phyloP scores from a whole-genome alignment of 2,888 invertebrate species.

The Lypha dubia region DNA sequence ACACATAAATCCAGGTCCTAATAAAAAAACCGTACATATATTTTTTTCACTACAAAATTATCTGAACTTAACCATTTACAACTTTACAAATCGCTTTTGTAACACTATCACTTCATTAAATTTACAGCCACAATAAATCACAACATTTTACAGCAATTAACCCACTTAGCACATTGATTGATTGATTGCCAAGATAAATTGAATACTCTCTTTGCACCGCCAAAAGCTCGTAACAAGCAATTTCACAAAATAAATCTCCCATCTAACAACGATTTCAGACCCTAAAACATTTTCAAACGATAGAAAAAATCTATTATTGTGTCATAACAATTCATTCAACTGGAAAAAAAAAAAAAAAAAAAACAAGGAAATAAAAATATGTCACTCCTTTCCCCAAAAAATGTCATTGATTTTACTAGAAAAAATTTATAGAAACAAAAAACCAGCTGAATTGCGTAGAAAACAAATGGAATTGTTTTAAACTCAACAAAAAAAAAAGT shows the following conservation, averaged over 20 bases:
- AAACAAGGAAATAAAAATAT: background rate
- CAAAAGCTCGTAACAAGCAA: background rate
- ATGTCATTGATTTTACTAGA: constrained; percentile 48
- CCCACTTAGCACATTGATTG: constrained; percentile 34
- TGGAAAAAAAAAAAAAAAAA: constrained; percentile 6
- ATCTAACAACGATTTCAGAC: constrained; percentile 12
- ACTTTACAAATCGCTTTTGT: background rate
- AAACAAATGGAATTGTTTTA: constrained; percentile 18
- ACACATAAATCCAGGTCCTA: no score
- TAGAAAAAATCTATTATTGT: constrained; percentile 25
- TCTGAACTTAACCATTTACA: background rate
- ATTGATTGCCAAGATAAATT: constrained; percentile 8
- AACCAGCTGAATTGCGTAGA: constrained; percentile 24
- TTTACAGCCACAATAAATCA: background rate
- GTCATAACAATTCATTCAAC: constrained; percentile 30
- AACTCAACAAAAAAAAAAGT: constrained; percentile 23
- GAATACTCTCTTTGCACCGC: background rate
- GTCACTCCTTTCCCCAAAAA: constrained; percentile 50
- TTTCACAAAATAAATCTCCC: constrained; percentile 13
- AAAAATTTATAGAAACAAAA: constrained; percentile 5
- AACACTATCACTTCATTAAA: background rate
- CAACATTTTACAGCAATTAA: constrained; percentile 26
- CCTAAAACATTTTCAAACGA: background rate
- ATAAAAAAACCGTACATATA: no score
- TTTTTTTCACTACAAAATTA: no score